phyloP scores from a whole-genome alignment of 2,797 vertebrate genomes.

The Neopelma chrysocephalum region DNA sequence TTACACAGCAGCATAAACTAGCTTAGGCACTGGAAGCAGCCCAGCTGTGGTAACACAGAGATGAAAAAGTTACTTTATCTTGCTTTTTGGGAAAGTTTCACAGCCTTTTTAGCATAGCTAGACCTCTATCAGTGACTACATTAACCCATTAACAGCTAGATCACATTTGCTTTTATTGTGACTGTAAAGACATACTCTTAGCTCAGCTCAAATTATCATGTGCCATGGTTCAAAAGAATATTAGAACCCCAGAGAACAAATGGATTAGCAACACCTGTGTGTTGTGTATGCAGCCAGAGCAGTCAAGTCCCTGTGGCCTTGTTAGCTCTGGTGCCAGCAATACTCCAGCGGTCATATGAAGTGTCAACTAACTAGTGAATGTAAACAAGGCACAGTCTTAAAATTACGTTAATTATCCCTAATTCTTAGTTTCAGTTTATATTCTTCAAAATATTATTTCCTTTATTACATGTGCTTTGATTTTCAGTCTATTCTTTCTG shows the following conservation, averaged over 20 bases:
- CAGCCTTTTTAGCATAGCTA: not conserved
- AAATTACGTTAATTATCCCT: not conserved
- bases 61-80: not conserved
- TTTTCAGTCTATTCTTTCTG: not conserved
- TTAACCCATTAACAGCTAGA: not conserved
- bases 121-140: not conserved
- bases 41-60: not conserved
- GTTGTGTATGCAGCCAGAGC: not conserved
- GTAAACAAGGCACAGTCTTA: not conserved
- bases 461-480: not conserved
- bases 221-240: not conserved
- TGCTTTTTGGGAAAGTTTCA: not conserved
- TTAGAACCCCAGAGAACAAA: not conserved
- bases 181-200: not conserved
- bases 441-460: not conserved
- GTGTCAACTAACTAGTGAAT: not conserved
- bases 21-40: not conserved
- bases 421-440: not conserved
- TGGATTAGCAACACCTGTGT: not conserved
- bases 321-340: not conserved
- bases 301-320: not conserved
- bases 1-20: not conserved
- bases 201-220: not conserved
- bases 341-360: not conserved
- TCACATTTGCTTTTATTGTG: not conserved